These are phyloP conservation scores for Drosophila watanabei DNA, from an alignment of 1,140 invertebrate species.

Conservation along the genomic window DNA sequence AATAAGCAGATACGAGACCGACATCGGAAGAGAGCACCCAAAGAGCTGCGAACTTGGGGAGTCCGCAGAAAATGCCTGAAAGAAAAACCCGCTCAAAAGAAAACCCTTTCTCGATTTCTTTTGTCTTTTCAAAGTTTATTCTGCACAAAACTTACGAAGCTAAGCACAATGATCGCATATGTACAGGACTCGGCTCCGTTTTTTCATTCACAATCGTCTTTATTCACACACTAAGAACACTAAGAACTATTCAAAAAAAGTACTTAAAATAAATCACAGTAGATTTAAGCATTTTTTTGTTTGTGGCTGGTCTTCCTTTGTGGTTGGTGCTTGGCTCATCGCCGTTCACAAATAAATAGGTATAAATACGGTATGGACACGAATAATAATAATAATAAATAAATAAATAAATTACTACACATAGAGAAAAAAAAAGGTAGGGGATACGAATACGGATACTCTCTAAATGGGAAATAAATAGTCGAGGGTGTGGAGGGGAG, in stretches of 20 bases:
- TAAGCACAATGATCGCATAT: conserved; percentile 37
- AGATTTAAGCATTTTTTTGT: conserved; percentile 76
- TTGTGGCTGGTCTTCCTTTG: conserved; percentile 32
- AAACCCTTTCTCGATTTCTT: not conserved
- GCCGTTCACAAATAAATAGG: conserved; percentile 36
- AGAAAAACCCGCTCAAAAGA: not conserved
- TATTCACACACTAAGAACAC: conserved; percentile 37
- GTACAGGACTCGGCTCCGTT: conserved; percentile 39
- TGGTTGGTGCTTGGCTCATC: conserved; percentile 13
- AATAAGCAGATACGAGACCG: not conserved
- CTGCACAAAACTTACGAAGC: conserved; percentile 34
- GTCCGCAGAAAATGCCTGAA: not conserved
- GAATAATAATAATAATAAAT: conserved; percentile 18
- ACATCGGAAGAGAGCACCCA: not conserved
- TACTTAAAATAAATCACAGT: conserved; percentile 84
- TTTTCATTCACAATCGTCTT: conserved; percentile 19
- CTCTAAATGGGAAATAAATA: conserved; percentile 46
- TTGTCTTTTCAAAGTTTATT: conserved; percentile 34
- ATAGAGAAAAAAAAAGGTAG: conserved; percentile 17
- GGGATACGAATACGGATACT: not conserved
- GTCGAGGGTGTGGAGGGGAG: not conserved
- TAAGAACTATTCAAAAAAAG: conserved; percentile 77
- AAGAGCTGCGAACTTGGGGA: not conserved
- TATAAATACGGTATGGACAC: conserved; percentile 25
- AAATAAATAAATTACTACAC: conserved; percentile 66